These are phyloP conservation scores for Eulemur albifrons DNA, from an alignment of 2,797 vertebrate species.

Conservation along the genomic window DNA sequence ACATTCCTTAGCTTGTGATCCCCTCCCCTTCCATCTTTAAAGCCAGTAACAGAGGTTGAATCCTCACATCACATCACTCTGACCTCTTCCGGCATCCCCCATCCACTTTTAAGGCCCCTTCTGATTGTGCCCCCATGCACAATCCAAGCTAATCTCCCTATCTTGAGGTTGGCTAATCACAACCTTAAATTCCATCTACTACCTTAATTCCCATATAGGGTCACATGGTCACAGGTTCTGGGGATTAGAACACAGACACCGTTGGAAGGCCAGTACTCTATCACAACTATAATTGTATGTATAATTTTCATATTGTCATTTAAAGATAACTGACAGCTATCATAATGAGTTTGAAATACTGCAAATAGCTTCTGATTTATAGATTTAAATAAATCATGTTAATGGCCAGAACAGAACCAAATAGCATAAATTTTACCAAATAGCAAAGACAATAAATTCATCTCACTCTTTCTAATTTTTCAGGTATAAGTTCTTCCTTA, in stretches of 20 bases:
- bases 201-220: neutral
- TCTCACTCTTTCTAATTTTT: conserved; percentile 88
- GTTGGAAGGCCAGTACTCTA: neutral
- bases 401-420: neutral
- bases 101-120: neutral
- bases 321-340: neutral
- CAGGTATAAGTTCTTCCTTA: conserved; percentile 87
- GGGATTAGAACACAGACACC: neutral
- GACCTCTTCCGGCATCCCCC: neutral
- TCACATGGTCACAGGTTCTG: neutral
- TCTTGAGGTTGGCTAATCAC: neutral
- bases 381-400: conserved; percentile 8
- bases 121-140: neutral
- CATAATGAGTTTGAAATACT: neutral
- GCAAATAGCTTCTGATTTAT: conserved; percentile 16
- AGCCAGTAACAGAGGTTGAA: neutral
- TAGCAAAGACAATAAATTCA: neutral
- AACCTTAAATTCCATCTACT: neutral
- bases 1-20: neutral
- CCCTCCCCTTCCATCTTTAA: neutral
- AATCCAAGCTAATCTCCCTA: neutral
- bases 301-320: neutral
- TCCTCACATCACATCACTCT: neutral
- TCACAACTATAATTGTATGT: neutral
- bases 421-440: conserved; percentile 20